Evolutionary conservation across 2,113 vertebrate species (phyloP).

Genomic region (Podarcis raffonei): DNA sequence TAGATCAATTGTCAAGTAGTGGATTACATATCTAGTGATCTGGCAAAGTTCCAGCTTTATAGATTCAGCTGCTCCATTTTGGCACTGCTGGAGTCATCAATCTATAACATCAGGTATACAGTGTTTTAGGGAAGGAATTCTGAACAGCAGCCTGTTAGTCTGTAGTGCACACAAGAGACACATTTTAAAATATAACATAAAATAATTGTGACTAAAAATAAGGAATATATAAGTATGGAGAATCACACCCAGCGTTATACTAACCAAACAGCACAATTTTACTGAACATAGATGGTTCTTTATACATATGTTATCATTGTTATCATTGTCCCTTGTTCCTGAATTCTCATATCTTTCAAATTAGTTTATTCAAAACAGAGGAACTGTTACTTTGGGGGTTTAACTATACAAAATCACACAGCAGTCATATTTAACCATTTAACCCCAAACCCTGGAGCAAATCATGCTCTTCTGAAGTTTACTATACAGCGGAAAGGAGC

Average conservation of each 20-base stretch:
- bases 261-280: background rate
- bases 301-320: background rate
- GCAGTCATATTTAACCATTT: background rate
- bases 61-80: background rate
- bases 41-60: background rate
- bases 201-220: background rate
- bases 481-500: too few relatives aligned
- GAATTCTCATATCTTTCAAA: background rate
- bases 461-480: too few relatives aligned
- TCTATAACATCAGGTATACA: background rate
- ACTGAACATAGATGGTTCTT: background rate
- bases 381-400: too few relatives aligned
- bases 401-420: background rate
- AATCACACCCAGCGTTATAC: background rate
- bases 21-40: background rate
- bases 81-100: background rate
- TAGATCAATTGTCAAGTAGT: background rate
- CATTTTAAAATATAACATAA: background rate
- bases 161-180: background rate
- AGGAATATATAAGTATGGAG: background rate
- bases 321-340: background rate
- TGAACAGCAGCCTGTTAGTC: background rate
- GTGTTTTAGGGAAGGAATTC: background rate
- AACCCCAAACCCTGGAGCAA: background rate
- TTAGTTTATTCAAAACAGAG: background rate